Base-by-base conservation (phyloP, 2,113 vertebrate species). In the Etheostoma spectabile region DNA sequence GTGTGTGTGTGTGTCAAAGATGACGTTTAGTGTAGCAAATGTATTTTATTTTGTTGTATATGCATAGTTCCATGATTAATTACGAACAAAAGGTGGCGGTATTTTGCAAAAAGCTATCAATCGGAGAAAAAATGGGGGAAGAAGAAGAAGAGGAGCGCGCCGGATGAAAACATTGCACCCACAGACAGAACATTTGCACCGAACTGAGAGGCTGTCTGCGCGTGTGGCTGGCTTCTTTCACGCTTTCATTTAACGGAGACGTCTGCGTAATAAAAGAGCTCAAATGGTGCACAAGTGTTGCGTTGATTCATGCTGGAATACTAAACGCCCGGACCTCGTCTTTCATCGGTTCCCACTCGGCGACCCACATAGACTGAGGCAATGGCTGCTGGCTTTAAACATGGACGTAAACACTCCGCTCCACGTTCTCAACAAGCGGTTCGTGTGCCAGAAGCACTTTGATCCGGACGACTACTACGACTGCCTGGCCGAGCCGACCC, bases 401-500 rank as follows among this genome's bases (percentile, higher is more conserved):
- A 67, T 88, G 63, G 86, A 85, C 21, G 19, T 48, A 16, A 68
- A 71, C 60, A 90, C 79, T 8, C 89, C 86, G 14, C 27, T 33
- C 8, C 38, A 45, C 22, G 2, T 60, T 3, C 59, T 88, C 60
- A 27, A 2, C 68, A 85, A 60, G 55, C 63, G 77, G 7, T 74
- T 57, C 55, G 81, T 88, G 19, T 90, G 89, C 55, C 70, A 79
- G 78, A 67, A 74, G 16, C 88, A 90, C 53, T 90, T 90, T 11
- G 51, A 60, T 52, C 46, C 53, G 3, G 74, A 69, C 3, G 86
- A 90, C 61, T 90, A 88, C 71, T 0, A 42, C 62, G 38, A 65
- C 1, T 0, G 18, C 12, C 33, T 8, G 46, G 12, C 33, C 0
- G 45, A 45, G 1, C 33, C 15, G 59, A 21, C 5, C n/a, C 76